Evolutionary conservation across 2,888 invertebrate species (phyloP).

Genomic region (Acanthosepion esculentum): DNA sequence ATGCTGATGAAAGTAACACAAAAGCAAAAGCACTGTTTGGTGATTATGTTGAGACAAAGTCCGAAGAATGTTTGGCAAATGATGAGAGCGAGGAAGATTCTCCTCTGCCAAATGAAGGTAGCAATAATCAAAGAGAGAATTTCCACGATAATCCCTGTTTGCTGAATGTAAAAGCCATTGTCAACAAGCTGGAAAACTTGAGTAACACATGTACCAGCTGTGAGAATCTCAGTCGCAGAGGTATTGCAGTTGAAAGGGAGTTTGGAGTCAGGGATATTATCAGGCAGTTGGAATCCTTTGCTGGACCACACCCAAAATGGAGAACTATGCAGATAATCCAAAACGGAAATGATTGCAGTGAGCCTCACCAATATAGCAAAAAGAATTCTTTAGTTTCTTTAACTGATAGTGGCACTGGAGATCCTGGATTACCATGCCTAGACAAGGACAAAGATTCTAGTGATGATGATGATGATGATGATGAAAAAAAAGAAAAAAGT

Average conservation of each 20-base stretch:
- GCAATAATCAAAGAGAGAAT: not conserved
- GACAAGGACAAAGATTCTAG: not conserved
- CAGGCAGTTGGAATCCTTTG: not conserved
- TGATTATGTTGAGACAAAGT: not conserved
- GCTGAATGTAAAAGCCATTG: not conserved
- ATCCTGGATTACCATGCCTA: not conserved
- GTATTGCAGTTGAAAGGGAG: not conserved
- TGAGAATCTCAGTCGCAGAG: not conserved
- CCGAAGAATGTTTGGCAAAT: too few relatives aligned
- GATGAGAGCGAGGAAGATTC: too few relatives aligned
- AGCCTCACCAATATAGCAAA: too few relatives aligned
- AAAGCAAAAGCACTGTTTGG: not conserved
- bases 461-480: not conserved
- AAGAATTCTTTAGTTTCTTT: not conserved
- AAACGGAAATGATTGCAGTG: not conserved
- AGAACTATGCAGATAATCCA: slow-evolving; percentile 35
- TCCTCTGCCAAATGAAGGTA: not conserved
- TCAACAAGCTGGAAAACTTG: not conserved
- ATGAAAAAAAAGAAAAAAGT: not conserved
- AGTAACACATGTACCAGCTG: not conserved
- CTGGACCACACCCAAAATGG: slow-evolving; percentile 44
- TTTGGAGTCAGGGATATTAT: not conserved
- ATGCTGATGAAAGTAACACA: not conserved
- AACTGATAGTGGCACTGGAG: not conserved
- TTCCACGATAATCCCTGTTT: slow-evolving; percentile 21